Base-by-base conservation (phyloP, 2,797 vertebrate genomes). In the Lepus oiostolus region DNA sequence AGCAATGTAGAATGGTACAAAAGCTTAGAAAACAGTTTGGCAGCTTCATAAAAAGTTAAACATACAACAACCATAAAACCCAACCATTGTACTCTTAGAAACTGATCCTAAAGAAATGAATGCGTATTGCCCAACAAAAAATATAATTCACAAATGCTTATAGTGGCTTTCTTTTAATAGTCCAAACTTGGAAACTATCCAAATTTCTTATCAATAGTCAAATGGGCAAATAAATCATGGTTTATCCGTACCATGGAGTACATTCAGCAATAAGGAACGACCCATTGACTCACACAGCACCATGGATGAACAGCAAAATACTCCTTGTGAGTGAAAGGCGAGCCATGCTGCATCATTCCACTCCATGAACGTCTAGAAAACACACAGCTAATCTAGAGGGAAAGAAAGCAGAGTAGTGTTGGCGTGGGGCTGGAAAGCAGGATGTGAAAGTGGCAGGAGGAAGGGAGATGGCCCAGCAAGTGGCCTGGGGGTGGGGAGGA, bases 281-380 rank as follows among this genome's bases (percentile, higher is more conserved):
- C 67, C 81, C 47, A 22, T 7, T 80, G 26, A 60, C 35, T n/a
- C 7, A 24, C 13, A 68, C 13, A 63, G 68, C 14, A 70, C 24
- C 28, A 67, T 6, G 4, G 13, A 50, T 26, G 7, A 91, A 68
- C 85, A 60, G 10, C 42, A 93, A 88, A 82, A 62, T 70, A 86
- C 89, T 50, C 24, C 42, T 26, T 32, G n/a, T 63, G 54, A 90
- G 19, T 50, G 0, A 72, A 68, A 76, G 24, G 47, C 21, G 11
- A 81, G 6, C 60, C 8, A 8, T 54, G 30, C 60, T 70, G 4
- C 30, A 58, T 80, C 58, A 85, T 52, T 30, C 50, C 82, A 88
- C 60, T 60, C 63, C 5, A 52, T n/a, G 65, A 79, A 85, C 63
- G 42, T 72, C 35, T 67, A 80, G 83, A 93, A 93, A 94, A 87